Base-by-base conservation (phyloP, 2,888 invertebrate genomes). In the Diaprepes abbreviatus region DNA sequence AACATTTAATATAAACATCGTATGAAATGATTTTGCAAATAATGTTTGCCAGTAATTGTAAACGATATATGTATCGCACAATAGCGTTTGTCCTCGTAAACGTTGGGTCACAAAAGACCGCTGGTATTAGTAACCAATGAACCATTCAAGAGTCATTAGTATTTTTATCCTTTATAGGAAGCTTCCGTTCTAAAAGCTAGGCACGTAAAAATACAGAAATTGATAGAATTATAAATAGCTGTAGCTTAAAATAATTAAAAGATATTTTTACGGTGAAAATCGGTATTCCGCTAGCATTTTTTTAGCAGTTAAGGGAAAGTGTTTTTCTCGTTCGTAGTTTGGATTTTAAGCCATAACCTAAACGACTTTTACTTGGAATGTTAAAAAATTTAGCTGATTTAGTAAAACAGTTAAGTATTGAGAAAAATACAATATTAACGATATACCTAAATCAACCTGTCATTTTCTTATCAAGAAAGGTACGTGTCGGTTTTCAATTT, bases 121-220 rank as follows among this genome's bases (percentile, higher is more conserved):
- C 1, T 14, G n/a, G 14, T 28, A 28, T 14, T 48, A 14, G 12
- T 28, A 48, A 1, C 28, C 48, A 48, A 24, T 48, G 48, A 48
- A 48, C 48, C 48, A 48, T 48, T 48, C 28, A 3, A 45, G n/a
- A 43, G 28, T 7, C 48, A 48, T 48, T 48, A 28, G 28, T 48
- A 48, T 48, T 48, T 48, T 48, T 48, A 14, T 48, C 48, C 24
- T 48, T 48, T 48, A 48, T 28, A 6, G 48, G 48, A 28, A 48
- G 28, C 48, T 48, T 48, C 48, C 48, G 48, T 12, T 48, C 28
- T 48, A 48, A 14, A 48, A 28, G 2, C 48, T 48, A 48, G 7
- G 14, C 28, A 28, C 48, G 24, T 48, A 28, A 45, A 48, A 24
- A 45, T 28, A 28, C 48, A 48, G 21, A 4, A 28, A 14, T 48